A percentile compares a stretch with the other conserved stretches of the same genome.
phyloP scores from a whole-genome alignment of 2,797 vertebrate genomes.

The Otus scops region DNA sequence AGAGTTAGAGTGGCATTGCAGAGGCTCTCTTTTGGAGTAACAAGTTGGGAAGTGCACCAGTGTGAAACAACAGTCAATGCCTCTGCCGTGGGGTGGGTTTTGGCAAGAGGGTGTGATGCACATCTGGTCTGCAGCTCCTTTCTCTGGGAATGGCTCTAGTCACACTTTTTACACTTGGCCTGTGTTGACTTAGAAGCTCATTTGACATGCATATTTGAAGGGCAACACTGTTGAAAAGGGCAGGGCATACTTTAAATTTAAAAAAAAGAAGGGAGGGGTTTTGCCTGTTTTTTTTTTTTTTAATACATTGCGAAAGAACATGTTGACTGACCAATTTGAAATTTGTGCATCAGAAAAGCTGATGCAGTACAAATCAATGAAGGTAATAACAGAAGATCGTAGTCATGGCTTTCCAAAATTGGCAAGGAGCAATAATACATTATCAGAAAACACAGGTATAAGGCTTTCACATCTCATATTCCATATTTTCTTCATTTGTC shows the following conservation, averaged over 20 bases:
- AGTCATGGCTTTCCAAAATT: background rate
- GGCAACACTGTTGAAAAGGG: background rate
- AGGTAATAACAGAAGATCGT: background rate
- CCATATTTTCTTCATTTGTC: background rate
- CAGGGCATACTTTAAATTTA: background rate
- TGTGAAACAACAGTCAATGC: background rate
- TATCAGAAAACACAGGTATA: background rate
- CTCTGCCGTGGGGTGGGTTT: background rate
- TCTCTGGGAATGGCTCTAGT: constrained; percentile 14
- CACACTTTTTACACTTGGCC: background rate
- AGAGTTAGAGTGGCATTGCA: background rate
- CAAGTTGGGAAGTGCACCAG: background rate
- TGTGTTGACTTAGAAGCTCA: constrained; percentile 7
- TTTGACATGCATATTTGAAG: constrained; percentile 7
- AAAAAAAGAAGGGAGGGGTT: background rate
- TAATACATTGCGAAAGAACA: background rate
- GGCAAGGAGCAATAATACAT: background rate
- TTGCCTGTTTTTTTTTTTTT: background rate
- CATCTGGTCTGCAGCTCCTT: constrained; percentile 40
- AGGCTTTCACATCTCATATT: background rate
- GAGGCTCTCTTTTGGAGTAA: background rate
- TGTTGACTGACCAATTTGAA: background rate
- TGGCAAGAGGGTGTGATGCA: background rate
- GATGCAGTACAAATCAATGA: background rate
- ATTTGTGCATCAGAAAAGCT: background rate